Conservation (phyloP, 2,888 invertebrate species). For the Eupithecia insigniata region DNA sequence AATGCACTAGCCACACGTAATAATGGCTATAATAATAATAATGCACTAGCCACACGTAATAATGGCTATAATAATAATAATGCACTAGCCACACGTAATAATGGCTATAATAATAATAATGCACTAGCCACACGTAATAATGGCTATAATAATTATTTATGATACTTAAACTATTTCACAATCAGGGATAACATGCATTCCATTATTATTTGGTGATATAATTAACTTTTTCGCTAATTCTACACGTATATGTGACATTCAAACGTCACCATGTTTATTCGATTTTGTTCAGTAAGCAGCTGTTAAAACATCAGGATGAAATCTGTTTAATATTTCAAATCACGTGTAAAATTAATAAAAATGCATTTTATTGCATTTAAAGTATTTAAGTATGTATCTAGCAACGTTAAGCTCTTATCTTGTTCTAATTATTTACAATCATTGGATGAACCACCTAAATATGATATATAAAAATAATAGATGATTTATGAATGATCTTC, state of each 20-base stretch:
- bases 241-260: conserved; percentile 23
- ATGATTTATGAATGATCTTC: background rate
- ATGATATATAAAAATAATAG: background rate
- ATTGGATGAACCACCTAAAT: background rate
- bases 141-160: conserved; percentile 68
- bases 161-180: conserved; percentile 55
- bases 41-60: conserved; percentile 61
- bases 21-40: conserved; percentile 72
- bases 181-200: conserved; percentile 63
- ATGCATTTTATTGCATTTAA: conserved; percentile 29
- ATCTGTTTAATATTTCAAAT: background rate
- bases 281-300: background rate
- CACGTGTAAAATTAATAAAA: conserved; percentile 24
- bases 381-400: conserved; percentile 33
- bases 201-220: conserved; percentile 74
- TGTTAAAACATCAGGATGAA: background rate
- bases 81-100: conserved; percentile 62
- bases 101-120: conserved; percentile 72
- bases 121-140: conserved; percentile 63
- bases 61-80: conserved; percentile 72
- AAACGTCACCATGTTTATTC: conserved; percentile 9
- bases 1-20: conserved; percentile 61
- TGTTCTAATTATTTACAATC: conserved; percentile 27
- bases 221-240: conserved; percentile 21
- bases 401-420: conserved; percentile 34